Evolutionary conservation across 1,140 invertebrate species (phyloP), one percentile per base, ranked within the genome.

Genomic region (Dreissena polymorpha): DNA sequence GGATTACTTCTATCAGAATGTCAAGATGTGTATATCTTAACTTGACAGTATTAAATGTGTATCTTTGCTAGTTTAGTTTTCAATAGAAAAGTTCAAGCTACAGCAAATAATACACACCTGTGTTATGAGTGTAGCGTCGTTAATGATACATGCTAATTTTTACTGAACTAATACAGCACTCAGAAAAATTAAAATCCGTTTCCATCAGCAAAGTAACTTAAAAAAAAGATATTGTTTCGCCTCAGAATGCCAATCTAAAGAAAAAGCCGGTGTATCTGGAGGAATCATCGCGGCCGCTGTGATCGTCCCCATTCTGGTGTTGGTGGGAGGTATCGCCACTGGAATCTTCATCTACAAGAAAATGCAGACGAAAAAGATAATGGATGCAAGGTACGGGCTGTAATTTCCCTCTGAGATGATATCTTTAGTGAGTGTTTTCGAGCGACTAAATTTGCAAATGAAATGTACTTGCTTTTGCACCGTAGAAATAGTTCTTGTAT

Each of bases 281-380:
- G 57, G 57, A 23, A 23, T 60, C 57, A 60, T 60, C 57, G 57
- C 57, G 16, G 57, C 57, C 57, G 57, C 57, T 60, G 57, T 60
- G 16, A 60, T 60, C 57, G 57, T 60, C 16, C 57, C 57, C 57
- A 18, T 60, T 18, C 57, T 60, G 21, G 57, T 60, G 16, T 18
- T 60, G 6, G 57, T 60, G 6, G 57, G 57, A n/a, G 57, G 57
- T 23, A 23, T 60, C 21, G 57, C 16, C 16, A 10, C 57, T n/a
- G 57, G 16, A 23, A 60, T 60, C 12, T 60, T 60, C 57, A n/a
- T 60, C 57, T 60, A 60, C 57, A 60, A 60, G 57, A n/a, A 18
- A n/a, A 18, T n/a, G 57, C 57, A 60, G 21, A 60, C 16, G 57
- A 18, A 23, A 60, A 60, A 60, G 21, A 60, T 60, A 18, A 60